Conservation (phyloP, 2,797 vertebrate species). For the Propithecus perrieri region DNA sequence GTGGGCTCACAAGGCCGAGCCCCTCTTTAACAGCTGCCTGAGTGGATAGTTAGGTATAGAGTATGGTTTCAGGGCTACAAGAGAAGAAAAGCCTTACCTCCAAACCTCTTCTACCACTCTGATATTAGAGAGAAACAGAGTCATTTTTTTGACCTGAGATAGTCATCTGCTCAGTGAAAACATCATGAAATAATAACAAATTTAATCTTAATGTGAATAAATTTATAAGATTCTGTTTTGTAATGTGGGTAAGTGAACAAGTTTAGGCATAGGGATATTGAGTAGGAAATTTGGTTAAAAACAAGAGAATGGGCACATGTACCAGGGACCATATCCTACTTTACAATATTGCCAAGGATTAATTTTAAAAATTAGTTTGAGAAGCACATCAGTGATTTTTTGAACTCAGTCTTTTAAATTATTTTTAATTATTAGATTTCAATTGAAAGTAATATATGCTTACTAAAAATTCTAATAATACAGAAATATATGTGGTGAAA, state of each 20-base stretch:
- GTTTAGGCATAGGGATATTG: background rate
- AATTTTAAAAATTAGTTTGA: conserved; percentile 24
- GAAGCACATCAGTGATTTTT: background rate
- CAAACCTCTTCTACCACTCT: background rate
- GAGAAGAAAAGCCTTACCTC: background rate
- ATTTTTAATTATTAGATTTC: conserved; percentile 32
- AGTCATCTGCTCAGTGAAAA: background rate
- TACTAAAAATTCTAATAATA: conserved; percentile 30
- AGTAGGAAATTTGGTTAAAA: background rate
- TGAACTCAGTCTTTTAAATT: background rate
- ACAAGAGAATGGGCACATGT: background rate
- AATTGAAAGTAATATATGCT: conserved; percentile 27
- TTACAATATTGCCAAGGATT: background rate
- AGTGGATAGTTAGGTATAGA: background rate
- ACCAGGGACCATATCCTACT: background rate
- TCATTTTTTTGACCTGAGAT: background rate
- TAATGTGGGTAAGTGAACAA: background rate
- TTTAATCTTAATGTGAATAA: background rate
- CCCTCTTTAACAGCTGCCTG: background rate
- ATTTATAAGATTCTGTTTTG: background rate
- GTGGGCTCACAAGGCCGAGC: background rate
- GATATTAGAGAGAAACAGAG: background rate
- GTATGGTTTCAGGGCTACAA: background rate
- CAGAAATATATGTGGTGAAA: conserved; percentile 17
- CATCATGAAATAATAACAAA: background rate